Base-by-base conservation (phyloP, 2,113 vertebrate genomes). In the Aleadryas rufinucha region DNA sequence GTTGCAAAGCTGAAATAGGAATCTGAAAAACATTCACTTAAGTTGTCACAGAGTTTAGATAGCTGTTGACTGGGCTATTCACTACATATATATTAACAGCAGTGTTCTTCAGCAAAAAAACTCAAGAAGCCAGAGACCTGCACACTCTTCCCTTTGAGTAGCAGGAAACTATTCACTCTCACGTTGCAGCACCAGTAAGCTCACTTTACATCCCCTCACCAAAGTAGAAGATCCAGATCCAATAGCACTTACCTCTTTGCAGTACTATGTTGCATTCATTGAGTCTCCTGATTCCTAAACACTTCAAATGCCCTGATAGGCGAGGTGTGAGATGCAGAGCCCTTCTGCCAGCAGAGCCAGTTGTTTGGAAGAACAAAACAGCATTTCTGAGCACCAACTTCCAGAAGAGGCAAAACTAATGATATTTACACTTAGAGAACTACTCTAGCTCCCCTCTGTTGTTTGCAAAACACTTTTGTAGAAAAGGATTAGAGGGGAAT, bases 251-350 rank as follows among this genome's bases (percentile, higher is more conserved):
- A 53, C 12, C 4, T 54, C 42, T 90, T 82, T 35, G 30, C 44
- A 70, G 8, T 30, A 44, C 16, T 50, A 3, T 1, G 1, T 23
- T 54, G 16, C 11, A 44, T 76, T 70, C 16, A 33, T 13, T 0
- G 0, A 37, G 12, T 66, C 8, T 5, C 33, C 33, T 69, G 19
- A 41, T 52, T 93, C 42, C 26, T 75, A 54, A 66, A 63, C 10
- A 7, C 14, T 68, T 59, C n/a, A 57, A 52, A 85, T 39, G 3
- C 14, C 64, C 23, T 85, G 12, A 19, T 33, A 31, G 45, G 19
- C 5, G 35, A 81, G 17, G 14, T 49, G 10, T 75, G 47, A 63
- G 28, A 33, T 26, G 19, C 26, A 87, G 69, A 49, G 2, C 4
- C 6, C 3, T 4, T 50, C 56, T 42, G 8, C 8, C 37, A 41